A percentile compares a stretch with the other conserved stretches of the same genome.
Evolutionary conservation across 2,888 invertebrate species (phyloP).

Genomic region (Dascillus cervinus): DNA sequence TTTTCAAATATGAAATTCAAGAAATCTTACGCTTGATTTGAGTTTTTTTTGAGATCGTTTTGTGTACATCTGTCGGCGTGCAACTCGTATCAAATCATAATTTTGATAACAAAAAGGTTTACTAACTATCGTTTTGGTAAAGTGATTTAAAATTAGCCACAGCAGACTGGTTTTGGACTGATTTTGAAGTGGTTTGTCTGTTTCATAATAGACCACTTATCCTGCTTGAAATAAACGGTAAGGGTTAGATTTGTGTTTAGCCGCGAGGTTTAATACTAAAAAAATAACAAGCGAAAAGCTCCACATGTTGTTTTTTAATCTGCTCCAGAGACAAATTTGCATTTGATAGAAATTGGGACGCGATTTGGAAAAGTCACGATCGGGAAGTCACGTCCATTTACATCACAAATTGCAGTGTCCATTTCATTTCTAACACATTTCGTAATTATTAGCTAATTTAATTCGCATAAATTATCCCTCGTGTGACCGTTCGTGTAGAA

Average conservation of each 20-base stretch:
- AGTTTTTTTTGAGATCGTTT: background rate
- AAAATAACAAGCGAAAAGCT: no score
- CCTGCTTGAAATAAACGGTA: constrained; percentile 4
- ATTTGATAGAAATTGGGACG: no score
- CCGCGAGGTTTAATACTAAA: background rate
- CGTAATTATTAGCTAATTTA: background rate
- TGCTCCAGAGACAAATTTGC: no score
- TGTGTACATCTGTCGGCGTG: background rate
- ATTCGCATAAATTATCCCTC: constrained; percentile 3
- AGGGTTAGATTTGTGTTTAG: background rate
- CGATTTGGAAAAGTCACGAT: no score
- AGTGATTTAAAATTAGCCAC: constrained; percentile 9
- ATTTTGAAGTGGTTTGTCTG: constrained; percentile 10
- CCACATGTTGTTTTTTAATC: no score
- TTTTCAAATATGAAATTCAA: background rate
- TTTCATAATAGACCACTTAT: constrained; percentile 15
- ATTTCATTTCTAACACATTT: no score
- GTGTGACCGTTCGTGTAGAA: constrained; percentile 4
- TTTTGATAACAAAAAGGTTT: no score
- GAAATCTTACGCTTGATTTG: no score
- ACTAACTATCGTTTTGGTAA: no score
- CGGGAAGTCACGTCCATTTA: no score
- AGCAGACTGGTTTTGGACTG: constrained; percentile 9
- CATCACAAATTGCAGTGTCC: no score
- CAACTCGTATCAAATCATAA: no score